phyloP scores from a whole-genome alignment of 2,113 vertebrate species.

The Psettodes erumei region DNA sequence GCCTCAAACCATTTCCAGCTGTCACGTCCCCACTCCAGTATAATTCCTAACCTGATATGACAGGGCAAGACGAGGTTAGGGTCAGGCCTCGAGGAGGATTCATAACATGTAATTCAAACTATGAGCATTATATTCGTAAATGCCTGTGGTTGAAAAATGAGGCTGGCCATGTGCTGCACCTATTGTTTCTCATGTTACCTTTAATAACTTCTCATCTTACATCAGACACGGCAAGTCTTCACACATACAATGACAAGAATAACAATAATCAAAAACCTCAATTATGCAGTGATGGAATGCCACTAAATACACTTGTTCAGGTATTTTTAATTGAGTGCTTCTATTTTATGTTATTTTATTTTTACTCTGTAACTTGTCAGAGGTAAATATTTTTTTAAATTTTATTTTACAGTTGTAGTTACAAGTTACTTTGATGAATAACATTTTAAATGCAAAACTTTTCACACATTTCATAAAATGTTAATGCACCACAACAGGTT shows the following conservation, averaged over 20 bases:
- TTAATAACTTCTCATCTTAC: conserved; percentile 67
- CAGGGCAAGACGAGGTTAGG: conserved; percentile 78
- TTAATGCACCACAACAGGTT: not conserved
- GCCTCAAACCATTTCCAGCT: conserved; percentile 84
- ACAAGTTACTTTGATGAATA: not conserved
- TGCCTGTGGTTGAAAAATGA: conserved; percentile 71
- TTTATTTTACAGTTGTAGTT: not conserved
- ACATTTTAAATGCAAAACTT: not conserved
- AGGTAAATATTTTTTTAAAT: too few relatives aligned
- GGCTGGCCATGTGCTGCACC: conserved; percentile 54
- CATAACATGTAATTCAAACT: conserved; percentile 79
- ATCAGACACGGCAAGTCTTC: conserved; percentile 42
- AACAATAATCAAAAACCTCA: conserved; percentile 29
- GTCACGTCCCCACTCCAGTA: conserved; percentile 69
- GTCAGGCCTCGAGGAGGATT: conserved; percentile 79
- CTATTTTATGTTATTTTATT: not conserved
- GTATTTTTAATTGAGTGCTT: not conserved
- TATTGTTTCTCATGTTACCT: conserved; percentile 66
- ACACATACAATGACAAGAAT: conserved; percentile 24
- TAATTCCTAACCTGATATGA: conserved; percentile 74
- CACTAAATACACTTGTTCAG: not conserved
- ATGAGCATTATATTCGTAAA: conserved; percentile 74
- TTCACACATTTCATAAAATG: not conserved
- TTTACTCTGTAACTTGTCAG: not conserved
- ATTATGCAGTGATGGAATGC: not conserved